Conservation (phyloP, 2,888 invertebrate species). For the Lasioglossum villosulum region DNA sequence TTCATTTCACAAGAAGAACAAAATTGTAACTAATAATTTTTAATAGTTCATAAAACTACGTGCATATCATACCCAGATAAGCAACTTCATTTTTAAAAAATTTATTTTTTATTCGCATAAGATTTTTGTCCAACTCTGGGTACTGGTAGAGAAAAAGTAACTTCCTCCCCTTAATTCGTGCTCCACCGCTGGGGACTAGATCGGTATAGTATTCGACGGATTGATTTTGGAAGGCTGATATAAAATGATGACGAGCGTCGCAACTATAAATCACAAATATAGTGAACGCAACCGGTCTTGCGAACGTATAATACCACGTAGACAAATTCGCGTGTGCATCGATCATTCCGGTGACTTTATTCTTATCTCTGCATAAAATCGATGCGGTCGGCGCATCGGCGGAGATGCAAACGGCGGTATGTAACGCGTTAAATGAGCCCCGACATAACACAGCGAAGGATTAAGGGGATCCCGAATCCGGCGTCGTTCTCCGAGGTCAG, state of each 20-base stretch:
- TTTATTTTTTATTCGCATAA: no score
- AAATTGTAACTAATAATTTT: no score
- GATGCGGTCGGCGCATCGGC: slow-evolving; percentile 6
- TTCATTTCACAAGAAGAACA: no score
- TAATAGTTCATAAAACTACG: no score
- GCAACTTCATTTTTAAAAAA: no score
- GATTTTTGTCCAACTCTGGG: no score
- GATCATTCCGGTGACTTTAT: slow-evolving; percentile 17
- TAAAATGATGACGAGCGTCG: neutral
- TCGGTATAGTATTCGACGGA: no score
- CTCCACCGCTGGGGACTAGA: no score
- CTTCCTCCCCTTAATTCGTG: no score
- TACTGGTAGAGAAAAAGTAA: no score
- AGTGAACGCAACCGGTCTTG: neutral
- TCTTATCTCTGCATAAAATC: slow-evolving; percentile 23
- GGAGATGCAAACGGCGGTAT: slow-evolving; percentile 23
- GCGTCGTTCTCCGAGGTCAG: slow-evolving; percentile 17
- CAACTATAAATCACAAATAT: neutral
- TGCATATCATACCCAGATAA: no score
- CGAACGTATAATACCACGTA: neutral
- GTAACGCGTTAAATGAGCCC: slow-evolving; percentile 42
- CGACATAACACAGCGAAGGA: slow-evolving; percentile 30
- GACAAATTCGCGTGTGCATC: neutral
- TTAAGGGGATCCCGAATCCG: slow-evolving; percentile 23
- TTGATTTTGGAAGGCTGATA: neutral